These are phyloP conservation scores for Suncus etruscus DNA, from an alignment of 2,113 vertebrate species.

Conservation along the genomic window DNA sequence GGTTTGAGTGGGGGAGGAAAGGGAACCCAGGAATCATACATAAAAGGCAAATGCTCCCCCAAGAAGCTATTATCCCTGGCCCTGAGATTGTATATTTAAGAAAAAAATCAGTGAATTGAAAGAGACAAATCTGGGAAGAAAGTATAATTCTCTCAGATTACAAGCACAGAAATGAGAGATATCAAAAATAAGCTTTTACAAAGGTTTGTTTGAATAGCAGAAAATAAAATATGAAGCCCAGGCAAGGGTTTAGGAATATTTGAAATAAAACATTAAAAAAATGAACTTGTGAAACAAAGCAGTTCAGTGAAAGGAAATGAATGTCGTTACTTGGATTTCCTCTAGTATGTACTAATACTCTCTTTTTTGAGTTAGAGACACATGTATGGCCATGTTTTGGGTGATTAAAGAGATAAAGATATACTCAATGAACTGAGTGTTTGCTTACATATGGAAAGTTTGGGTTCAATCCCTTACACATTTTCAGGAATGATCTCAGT, in stretches of 20 bases:
- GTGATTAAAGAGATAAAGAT: background rate
- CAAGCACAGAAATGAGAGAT: background rate
- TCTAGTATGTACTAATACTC: background rate
- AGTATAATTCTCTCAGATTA: background rate
- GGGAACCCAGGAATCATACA: too few relatives aligned
- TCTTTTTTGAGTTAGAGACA: background rate
- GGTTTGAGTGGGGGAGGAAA: too few relatives aligned
- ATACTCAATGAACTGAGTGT: too few relatives aligned
- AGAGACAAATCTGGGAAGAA: background rate
- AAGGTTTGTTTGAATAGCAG: background rate
- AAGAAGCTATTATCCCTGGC: too few relatives aligned
- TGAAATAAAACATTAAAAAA: background rate
- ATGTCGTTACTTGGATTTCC: background rate
- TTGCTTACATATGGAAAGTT: too few relatives aligned
- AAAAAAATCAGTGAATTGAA: slow-evolving; percentile 17
- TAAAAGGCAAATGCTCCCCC: too few relatives aligned
- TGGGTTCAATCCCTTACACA: too few relatives aligned
- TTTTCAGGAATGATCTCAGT: too few relatives aligned
- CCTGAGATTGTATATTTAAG: background rate
- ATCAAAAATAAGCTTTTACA: slow-evolving; percentile 36
- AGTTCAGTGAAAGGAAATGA: slow-evolving; percentile 32
- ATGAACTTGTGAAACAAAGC: background rate
- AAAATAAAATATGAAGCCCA: slow-evolving; percentile 23
- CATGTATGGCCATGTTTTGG: background rate
- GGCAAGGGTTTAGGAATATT: background rate